Evolutionary conservation across 2,113 vertebrate species (phyloP).

Genomic region (Eretmochelys imbricata): DNA sequence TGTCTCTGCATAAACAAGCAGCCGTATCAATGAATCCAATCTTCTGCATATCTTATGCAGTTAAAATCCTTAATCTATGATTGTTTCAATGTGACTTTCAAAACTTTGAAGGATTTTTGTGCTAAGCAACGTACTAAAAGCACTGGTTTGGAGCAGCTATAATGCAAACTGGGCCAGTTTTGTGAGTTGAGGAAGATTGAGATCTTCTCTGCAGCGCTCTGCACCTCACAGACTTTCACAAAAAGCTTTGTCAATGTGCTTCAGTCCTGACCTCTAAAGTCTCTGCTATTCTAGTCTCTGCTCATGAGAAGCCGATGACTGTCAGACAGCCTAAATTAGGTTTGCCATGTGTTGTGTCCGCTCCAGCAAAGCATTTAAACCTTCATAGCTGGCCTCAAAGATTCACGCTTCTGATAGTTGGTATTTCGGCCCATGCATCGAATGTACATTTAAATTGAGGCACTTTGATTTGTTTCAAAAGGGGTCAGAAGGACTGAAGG

Average conservation of each 20-base stretch:
- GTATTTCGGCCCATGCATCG: not conserved
- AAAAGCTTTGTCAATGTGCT: not conserved
- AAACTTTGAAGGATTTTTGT: not conserved
- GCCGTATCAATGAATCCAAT: not conserved
- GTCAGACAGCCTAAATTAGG: not conserved
- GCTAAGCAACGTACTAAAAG: not conserved
- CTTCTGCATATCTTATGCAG: not conserved
- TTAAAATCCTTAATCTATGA: not conserved
- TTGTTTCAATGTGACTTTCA: not conserved
- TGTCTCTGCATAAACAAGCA: not conserved
- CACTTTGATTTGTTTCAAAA: not conserved
- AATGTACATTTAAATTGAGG: not conserved
- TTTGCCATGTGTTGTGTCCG: not conserved
- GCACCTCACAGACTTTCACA: not conserved
- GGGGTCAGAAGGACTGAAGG: not conserved
- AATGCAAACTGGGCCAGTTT: not conserved
- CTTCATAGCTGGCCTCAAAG: not conserved
- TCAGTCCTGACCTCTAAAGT: not conserved
- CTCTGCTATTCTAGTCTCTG: not conserved
- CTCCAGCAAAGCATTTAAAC: not conserved
- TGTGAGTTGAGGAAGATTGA: not conserved
- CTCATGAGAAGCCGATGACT: not conserved
- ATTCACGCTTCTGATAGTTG: not conserved
- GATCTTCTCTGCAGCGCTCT: not conserved
- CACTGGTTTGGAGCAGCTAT: not conserved